phyloP scores from a whole-genome alignment of 2,797 vertebrate genomes.

The Alauda arvensis region DNA sequence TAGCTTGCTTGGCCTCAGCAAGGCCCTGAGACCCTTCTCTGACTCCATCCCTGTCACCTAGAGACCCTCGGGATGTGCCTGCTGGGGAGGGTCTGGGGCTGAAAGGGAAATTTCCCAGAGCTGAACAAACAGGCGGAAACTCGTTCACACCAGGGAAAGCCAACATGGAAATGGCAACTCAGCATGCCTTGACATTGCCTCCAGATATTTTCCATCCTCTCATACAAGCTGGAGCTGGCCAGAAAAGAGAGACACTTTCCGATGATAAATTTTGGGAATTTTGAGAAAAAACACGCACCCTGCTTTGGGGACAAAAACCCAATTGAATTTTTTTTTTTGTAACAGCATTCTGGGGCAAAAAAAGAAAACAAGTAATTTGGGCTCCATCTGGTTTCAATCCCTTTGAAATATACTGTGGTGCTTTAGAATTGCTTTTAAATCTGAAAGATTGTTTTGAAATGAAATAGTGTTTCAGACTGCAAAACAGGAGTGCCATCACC shows the following conservation, averaged over 20 bases:
- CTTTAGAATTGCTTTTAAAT: conserved; percentile 40
- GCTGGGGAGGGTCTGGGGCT: not conserved
- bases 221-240: conserved; percentile 42
- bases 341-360: not conserved
- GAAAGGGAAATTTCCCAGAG: conserved; percentile 53
- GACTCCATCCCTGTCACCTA: not conserved
- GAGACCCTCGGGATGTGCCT: not conserved
- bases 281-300: not conserved
- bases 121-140: conserved; percentile 43
- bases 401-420: conserved; percentile 48
- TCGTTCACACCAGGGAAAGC: conserved; percentile 29
- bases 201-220: conserved; percentile 67
- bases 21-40: not conserved
- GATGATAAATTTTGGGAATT: conserved; percentile 54
- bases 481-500: not conserved
- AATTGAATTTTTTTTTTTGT: not conserved
- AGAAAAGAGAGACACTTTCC: conserved; percentile 57
- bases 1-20: fast-evolving
- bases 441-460: conserved; percentile 20
- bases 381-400: conserved; percentile 59
- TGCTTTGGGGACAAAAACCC: conserved; percentile 23
- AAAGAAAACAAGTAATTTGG: conserved; percentile 39
- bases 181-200: conserved; percentile 60
- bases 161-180: conserved; percentile 61
- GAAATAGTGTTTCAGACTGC: not conserved